Evolutionary conservation across 2,797 vertebrate species (phyloP).

Genomic region (Danio tinwini): DNA sequence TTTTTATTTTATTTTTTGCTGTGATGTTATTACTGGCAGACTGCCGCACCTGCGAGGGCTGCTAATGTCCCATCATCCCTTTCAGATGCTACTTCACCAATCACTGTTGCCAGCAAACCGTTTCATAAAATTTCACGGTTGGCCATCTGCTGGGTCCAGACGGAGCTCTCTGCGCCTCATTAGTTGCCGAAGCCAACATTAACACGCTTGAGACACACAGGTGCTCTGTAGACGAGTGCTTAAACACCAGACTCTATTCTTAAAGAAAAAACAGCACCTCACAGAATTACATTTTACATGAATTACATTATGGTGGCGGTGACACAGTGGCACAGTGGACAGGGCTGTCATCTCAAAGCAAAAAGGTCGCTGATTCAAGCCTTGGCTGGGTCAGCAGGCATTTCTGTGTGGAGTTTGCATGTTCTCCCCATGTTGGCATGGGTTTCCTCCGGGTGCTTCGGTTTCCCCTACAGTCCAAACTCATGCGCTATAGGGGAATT

Average conservation of each 20-base stretch:
- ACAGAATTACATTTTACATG: too few species aligned
- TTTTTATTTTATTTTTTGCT: slow-evolving; percentile 79
- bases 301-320: too few species aligned
- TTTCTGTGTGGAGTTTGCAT: too few species aligned
- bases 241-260: not conserved
- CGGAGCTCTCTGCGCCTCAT: slow-evolving; percentile 64
- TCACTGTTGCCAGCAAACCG: slow-evolving; percentile 87
- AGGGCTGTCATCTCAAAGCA: too few species aligned
- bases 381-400: too few species aligned
- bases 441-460: too few species aligned
- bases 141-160: slow-evolving; percentile 85
- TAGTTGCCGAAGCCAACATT: slow-evolving; percentile 85
- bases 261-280: too few species aligned
- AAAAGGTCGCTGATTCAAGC: too few species aligned
- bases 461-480: too few species aligned
- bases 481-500: too few species aligned
- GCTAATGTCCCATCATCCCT: slow-evolving; percentile 87
- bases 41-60: slow-evolving; percentile 88
- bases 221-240: not conserved
- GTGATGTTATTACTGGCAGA: slow-evolving; percentile 81
- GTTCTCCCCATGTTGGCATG: too few species aligned
- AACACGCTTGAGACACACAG: slow-evolving; percentile 61
- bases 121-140: slow-evolving; percentile 91
- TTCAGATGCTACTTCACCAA: slow-evolving; percentile 89
- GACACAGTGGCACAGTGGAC: too few species aligned